Base-by-base conservation (phyloP, 2,888 invertebrate genomes). In the Cheilosia vulpina region DNA sequence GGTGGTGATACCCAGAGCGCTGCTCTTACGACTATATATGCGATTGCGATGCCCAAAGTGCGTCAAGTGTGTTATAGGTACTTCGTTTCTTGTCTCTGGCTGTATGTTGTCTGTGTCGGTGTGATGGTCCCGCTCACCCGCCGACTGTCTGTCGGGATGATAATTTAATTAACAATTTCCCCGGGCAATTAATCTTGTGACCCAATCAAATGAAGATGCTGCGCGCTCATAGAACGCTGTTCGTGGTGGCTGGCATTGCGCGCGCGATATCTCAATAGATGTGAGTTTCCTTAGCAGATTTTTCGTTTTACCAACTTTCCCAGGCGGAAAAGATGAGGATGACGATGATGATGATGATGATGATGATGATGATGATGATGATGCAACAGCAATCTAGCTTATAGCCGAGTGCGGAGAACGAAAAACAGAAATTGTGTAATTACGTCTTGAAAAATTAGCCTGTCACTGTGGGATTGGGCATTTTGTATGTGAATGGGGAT, bases 81-180 rank as follows among this genome's bases (percentile, higher is more conserved):
- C 66, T 66, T 66, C 50, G 43, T 62, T 31, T 43, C 52, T 47
- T 43, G 58, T 65, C 27, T 50, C 76, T 73, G 58, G 57, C 27
- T 27, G 27, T 7, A 6, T 5, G 24, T 1, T 27, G 27, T 27
- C 6, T 27, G 27, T 55, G 24, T 34, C 52, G 38, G 66, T 41
- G 47, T 71, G 43, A 21, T 68, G 57, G 72, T 73, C 58, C 24
- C 6, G 62, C 55, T 80, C 75, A 66, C 84, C 81, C 76, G 84
- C 84, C 84, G 81, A 77, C 85, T 81, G 85, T 77, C 85, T 85
- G 81, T 69, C 71, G 81, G 77, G 71, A 77, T 85, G 87, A 89
- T 90, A 91, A 90, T 90, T 90, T 90, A 90, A 91, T 90, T 90
- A 91, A 88, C 88, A 88, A 89, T 90, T 90, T 90, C 90, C 89